Evolutionary conservation across 2,797 vertebrate genomes (phyloP).

Genomic region (Phrynocephalus guinanensis): DNA sequence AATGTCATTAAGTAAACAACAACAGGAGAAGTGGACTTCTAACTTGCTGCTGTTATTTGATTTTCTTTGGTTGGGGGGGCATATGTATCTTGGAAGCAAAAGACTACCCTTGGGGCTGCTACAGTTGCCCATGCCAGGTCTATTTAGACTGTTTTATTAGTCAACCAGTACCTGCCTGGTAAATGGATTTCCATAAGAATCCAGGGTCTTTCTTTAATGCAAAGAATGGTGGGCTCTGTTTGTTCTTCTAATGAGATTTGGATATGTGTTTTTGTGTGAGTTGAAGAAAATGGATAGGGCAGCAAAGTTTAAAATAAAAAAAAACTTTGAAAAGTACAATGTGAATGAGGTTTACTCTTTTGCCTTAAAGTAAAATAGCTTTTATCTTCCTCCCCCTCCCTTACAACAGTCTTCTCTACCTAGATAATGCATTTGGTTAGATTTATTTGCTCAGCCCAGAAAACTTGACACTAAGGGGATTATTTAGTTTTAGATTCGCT

Average conservation of each 20-base stretch:
- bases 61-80: too few species aligned
- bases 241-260: constrained; percentile 75
- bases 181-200: constrained; percentile 72
- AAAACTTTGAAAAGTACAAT: constrained; percentile 75
- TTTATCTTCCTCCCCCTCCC: constrained; percentile 77
- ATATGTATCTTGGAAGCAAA: too few species aligned
- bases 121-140: too few species aligned
- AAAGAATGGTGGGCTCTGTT: constrained; percentile 61
- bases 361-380: constrained; percentile 85
- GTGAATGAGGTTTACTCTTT: constrained; percentile 73
- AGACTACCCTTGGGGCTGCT: too few species aligned
- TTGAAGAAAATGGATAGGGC: constrained; percentile 59
- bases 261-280: background rate
- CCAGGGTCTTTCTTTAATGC: constrained; percentile 63
- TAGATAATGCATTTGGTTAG: constrained; percentile 92
- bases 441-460: constrained; percentile 91
- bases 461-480: constrained; percentile 97
- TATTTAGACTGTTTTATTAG: constrained; percentile 56
- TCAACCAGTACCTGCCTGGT: constrained; percentile 62
- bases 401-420: constrained; percentile 85
- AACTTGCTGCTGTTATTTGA: too few species aligned
- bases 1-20: too few species aligned
- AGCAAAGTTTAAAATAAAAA: constrained; percentile 66
- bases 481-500: constrained; percentile 93
- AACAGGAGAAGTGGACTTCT: too few species aligned